These are phyloP conservation scores for Drosophila tropicalis DNA, from an alignment of 1,140 invertebrate species.

Conservation along the genomic window DNA sequence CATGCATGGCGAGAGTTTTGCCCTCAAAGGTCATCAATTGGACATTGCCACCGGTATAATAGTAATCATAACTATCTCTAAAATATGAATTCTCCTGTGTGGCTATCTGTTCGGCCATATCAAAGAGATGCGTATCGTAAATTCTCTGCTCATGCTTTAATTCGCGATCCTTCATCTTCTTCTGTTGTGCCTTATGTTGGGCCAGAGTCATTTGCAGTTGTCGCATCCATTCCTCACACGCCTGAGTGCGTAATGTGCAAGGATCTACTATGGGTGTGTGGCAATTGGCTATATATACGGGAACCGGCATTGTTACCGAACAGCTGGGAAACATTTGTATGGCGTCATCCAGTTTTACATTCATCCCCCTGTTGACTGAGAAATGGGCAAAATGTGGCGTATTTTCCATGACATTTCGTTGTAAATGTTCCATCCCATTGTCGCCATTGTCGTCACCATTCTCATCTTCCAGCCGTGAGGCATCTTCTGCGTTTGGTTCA, in stretches of 20 bases:
- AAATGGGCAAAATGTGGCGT: slow-evolving; percentile 33
- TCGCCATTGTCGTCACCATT: neutral
- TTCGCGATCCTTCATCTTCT: slow-evolving; percentile 41
- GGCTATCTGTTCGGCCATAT: slow-evolving; percentile 65
- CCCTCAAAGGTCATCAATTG: slow-evolving; percentile 29
- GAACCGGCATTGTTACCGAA: slow-evolving; percentile 36
- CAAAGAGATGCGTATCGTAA: slow-evolving; percentile 36
- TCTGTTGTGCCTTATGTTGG: neutral
- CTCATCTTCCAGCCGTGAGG: neutral
- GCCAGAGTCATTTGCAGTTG: neutral
- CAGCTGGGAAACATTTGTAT: slow-evolving; percentile 44
- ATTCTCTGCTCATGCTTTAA: slow-evolving; percentile 29
- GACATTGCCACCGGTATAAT: slow-evolving; percentile 64
- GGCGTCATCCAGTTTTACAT: slow-evolving; percentile 4
- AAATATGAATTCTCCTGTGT: slow-evolving; percentile 52
- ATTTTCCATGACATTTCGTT: slow-evolving; percentile 15
- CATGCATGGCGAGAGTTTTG: slow-evolving; percentile 46
- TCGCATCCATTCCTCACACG: slow-evolving; percentile 33
- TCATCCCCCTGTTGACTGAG: slow-evolving; percentile 33
- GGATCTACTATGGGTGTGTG: slow-evolving; percentile 50
- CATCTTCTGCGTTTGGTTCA: neutral
- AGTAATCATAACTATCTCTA: slow-evolving; percentile 66
- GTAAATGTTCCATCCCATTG: neutral
- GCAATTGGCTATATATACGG: slow-evolving; percentile 42
- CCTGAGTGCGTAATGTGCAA: slow-evolving; percentile 26